These are phyloP conservation scores for Nixonia krombeini DNA, from an alignment of 1,140 invertebrate genomes.

Conservation along the genomic window DNA sequence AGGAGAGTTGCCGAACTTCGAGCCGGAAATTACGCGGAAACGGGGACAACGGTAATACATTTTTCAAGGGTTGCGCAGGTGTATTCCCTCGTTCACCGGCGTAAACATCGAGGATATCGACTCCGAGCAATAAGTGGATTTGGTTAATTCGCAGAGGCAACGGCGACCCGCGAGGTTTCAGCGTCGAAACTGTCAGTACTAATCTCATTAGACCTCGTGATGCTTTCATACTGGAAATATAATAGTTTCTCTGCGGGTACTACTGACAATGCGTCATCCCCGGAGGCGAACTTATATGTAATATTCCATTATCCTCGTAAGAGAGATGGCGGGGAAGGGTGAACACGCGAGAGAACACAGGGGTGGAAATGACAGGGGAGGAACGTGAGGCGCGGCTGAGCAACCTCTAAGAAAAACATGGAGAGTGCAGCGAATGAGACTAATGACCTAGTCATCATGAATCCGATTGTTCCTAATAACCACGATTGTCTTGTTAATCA, in stretches of 20 bases:
- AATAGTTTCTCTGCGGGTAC: not conserved
- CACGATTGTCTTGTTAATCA: conserved; percentile 30
- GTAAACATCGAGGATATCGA: too few relatives aligned
- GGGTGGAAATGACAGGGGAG: not conserved
- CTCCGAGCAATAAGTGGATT: conserved; percentile 17
- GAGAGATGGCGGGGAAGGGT: conserved; percentile 1
- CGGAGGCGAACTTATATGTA: not conserved
- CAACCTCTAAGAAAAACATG: conserved; percentile 13
- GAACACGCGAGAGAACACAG: conserved; percentile 3
- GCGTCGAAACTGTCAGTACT: not conserved
- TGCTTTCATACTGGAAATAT: not conserved
- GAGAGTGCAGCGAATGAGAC: conserved; percentile 12
- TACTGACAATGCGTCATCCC: conserved; percentile 24
- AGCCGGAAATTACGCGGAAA: too few relatives aligned
- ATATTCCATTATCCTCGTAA: conserved; percentile 18
- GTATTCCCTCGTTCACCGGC: too few relatives aligned
- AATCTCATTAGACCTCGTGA: not conserved
- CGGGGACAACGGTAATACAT: too few relatives aligned
- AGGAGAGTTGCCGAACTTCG: too few relatives aligned
- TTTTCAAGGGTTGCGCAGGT: too few relatives aligned
- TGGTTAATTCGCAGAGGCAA: not conserved
- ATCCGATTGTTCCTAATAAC: conserved; percentile 6
- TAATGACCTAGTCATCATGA: conserved; percentile 6
- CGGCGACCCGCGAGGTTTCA: not conserved
- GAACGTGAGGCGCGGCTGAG: not conserved